A percentile compares a stretch with the other conserved stretches of the same genome.
phyloP scores from a whole-genome alignment of 1,140 invertebrate genomes.

The Eumaeus atala region DNA sequence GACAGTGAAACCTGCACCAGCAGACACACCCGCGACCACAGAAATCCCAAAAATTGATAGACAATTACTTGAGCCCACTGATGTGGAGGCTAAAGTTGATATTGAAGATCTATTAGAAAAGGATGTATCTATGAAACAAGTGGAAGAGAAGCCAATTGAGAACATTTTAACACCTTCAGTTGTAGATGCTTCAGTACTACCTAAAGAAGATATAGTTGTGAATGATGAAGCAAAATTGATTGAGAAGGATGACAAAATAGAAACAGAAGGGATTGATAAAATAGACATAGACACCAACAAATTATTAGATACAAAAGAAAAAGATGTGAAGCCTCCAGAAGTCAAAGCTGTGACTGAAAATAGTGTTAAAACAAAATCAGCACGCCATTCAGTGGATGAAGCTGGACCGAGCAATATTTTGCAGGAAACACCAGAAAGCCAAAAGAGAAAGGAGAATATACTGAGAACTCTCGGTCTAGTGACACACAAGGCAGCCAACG shows the following conservation, averaged over 20 bases:
- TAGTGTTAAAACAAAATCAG: slow-evolving; percentile 38
- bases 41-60: slow-evolving; percentile 40
- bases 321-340: slow-evolving; percentile 12
- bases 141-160: neutral
- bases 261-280: neutral
- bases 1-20: slow-evolving; percentile 39
- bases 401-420: slow-evolving; percentile 52
- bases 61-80: slow-evolving; percentile 10
- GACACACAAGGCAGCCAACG: slow-evolving; percentile 77
- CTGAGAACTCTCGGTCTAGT: slow-evolving; percentile 78
- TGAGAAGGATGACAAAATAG: neutral
- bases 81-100: neutral
- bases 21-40: slow-evolving; percentile 38
- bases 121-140: neutral
- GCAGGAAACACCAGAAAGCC: slow-evolving; percentile 74
- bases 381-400: slow-evolving; percentile 45
- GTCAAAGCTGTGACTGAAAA: slow-evolving; percentile 15
- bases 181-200: slow-evolving; percentile 14
- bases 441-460: slow-evolving; percentile 77
- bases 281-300: neutral
- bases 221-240: neutral
- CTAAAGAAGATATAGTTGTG: neutral
- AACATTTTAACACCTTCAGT: slow-evolving; percentile 15
- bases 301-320: neutral
- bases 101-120: slow-evolving; percentile 1